Evolutionary conservation across 2,113 vertebrate species (phyloP).

Genomic region (Petrocephalus zakoni): DNA sequence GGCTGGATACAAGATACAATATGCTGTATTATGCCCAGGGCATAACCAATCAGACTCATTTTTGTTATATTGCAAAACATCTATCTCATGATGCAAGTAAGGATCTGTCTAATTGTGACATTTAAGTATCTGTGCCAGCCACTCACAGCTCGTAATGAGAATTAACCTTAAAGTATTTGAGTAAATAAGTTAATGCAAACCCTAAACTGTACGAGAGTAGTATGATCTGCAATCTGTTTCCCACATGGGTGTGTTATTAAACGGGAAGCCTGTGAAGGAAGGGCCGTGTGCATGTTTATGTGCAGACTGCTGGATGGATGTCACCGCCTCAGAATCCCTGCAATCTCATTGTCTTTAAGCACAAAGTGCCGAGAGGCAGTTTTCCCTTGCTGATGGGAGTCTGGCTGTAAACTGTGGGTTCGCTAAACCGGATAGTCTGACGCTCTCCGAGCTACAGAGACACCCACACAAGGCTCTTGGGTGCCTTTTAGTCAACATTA

Average conservation of each 20-base stretch:
- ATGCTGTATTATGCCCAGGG: background rate
- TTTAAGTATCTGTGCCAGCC: background rate
- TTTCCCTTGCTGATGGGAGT: background rate
- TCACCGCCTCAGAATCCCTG: background rate
- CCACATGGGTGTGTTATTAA: background rate
- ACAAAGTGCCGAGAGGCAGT: background rate
- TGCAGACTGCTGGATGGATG: background rate
- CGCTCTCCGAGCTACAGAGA: background rate
- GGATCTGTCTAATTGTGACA: background rate
- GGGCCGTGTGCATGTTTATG: background rate
- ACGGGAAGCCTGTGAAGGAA: background rate
- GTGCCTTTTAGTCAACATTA: background rate
- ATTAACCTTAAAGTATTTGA: background rate
- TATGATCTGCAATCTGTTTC: background rate
- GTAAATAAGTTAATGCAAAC: background rate
- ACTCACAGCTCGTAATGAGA: background rate
- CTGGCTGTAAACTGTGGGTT: background rate
- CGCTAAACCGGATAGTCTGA: background rate
- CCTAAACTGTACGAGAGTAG: background rate
- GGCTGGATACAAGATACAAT: background rate
- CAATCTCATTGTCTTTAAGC: background rate
- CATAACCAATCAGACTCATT: background rate
- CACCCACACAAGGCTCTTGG: background rate
- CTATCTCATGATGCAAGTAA: background rate
- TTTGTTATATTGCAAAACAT: background rate